Base-by-base conservation (phyloP, 2,113 vertebrate species). In the Embiotoca jacksoni region DNA sequence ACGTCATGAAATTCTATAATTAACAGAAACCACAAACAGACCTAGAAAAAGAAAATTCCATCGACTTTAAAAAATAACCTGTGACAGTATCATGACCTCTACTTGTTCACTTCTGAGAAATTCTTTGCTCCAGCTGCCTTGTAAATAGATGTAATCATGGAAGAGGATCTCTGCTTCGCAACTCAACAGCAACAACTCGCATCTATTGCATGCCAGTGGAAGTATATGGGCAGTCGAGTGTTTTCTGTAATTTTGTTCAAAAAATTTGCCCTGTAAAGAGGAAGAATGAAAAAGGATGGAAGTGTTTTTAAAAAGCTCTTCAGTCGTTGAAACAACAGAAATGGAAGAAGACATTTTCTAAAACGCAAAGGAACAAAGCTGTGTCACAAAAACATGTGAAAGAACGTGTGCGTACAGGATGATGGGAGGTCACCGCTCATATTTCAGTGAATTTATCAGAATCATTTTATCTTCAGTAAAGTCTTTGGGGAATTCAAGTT, bases 391-490 rank as follows among this genome's bases (percentile, higher is more conserved):
- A 57, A 6, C n/a, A 13, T 37, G 68, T 55, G 52, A 57, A 56
- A 36, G 15, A 64, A 23, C 46, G 39, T 49, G 44, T 61, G 58
- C 39, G n/a, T 6, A 52, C 57, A 44, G 37, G 50, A 23, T 53
- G 54, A 80, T 69, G 46, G 61, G 35, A 69, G 14, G 31, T 30
- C 54, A 61, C 53, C 1, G 14, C 3, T 77, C 57, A 47, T 77
- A 1, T 31, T 72, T 55, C 4, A 11, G n/a, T 44, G 6, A 37
- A 46, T 62, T 53, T 44, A 33, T 69, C 39, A 44, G 2, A 36
- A 11, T 54, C 1, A 49, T 73, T 67, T 63, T 53, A 46, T 47
- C 59, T 70, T 52, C 11, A 36, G 16, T 16, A 11, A 46, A 35
- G 7, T 37, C 3, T 1, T 2, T 4, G 49, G 55, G 54, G 36